Conservation (phyloP, 2,113 vertebrate genomes). For the Cyprinodon variegatus region DNA sequence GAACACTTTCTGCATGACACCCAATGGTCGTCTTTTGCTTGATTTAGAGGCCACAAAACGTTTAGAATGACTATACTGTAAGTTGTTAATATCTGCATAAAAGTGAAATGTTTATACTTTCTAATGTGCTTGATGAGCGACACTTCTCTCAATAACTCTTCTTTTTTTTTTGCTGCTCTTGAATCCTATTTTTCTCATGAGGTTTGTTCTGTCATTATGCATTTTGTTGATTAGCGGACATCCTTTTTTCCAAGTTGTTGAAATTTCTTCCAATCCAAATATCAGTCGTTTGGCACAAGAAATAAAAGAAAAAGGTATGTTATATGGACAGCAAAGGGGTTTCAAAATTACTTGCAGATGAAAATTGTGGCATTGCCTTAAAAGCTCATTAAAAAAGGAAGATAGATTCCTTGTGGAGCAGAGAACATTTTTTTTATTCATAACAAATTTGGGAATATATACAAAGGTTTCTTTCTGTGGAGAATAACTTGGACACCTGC, state of each 20-base stretch:
- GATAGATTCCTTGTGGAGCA: neutral
- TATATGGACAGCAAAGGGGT: neutral
- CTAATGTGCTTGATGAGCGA: neutral
- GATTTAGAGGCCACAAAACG: no score
- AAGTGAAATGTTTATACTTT: neutral
- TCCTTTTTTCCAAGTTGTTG: conserved; percentile 6
- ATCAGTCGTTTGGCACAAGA: neutral
- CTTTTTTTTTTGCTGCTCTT: neutral
- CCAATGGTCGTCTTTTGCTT: no score
- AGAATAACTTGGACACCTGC: conserved; percentile 21
- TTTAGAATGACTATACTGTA: no score
- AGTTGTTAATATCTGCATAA: neutral
- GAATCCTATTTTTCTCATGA: neutral
- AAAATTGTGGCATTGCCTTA: neutral
- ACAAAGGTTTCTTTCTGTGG: neutral
- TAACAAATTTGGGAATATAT: neutral
- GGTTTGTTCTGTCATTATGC: conserved; percentile 16
- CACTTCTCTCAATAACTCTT: neutral
- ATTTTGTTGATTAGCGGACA: conserved; percentile 33
- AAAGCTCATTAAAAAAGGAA: conserved; percentile 3
- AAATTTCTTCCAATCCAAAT: conserved; percentile 23
- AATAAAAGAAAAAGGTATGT: conserved; percentile 12
- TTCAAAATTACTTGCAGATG: conserved; percentile 7
- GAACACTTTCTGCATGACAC: no score
- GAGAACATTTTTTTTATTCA: neutral